phyloP scores from a whole-genome alignment of 2,113 vertebrate genomes.

The Pogona vitticeps region DNA sequence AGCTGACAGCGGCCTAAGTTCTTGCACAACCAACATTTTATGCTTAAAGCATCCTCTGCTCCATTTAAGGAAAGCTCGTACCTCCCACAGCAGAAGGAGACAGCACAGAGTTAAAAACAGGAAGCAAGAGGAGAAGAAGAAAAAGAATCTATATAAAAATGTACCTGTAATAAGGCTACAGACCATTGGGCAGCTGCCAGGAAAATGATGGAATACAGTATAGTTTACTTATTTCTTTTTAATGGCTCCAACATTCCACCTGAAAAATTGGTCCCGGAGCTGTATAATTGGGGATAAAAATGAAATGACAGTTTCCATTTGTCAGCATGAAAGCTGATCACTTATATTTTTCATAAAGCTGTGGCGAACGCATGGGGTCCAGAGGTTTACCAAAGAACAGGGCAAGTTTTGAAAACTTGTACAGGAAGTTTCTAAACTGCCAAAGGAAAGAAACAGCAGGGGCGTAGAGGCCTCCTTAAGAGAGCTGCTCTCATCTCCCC shows the following conservation, averaged over 20 bases:
- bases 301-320: slow-evolving; percentile 80
- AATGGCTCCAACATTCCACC: slow-evolving; percentile 77
- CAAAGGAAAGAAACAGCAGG: too few relatives aligned
- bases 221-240: slow-evolving; percentile 83
- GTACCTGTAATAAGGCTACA: slow-evolving; percentile 71
- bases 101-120: slow-evolving; percentile 43
- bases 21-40: fast-evolving
- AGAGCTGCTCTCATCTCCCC: not conserved
- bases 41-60: not conserved
- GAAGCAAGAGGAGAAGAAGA: slow-evolving; percentile 66
- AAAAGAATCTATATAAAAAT: slow-evolving; percentile 66
- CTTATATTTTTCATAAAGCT: slow-evolving; percentile 57
- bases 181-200: slow-evolving; percentile 77
- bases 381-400: slow-evolving; percentile 23
- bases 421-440: not conserved
- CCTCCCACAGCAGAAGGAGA: not conserved
- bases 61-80: not conserved
- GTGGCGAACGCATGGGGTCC: slow-evolving; percentile 19
- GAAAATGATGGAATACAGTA: slow-evolving; percentile 76
- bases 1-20: fast-evolving
- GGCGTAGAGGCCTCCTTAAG: too few relatives aligned
- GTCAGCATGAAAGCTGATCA: slow-evolving; percentile 70
- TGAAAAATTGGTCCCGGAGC: slow-evolving; percentile 80
- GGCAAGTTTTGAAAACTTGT: not conserved
- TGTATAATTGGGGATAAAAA: slow-evolving; percentile 82